Evolutionary conservation across 2,797 vertebrate species (phyloP).

Genomic region (Serranus cabrilla): DNA sequence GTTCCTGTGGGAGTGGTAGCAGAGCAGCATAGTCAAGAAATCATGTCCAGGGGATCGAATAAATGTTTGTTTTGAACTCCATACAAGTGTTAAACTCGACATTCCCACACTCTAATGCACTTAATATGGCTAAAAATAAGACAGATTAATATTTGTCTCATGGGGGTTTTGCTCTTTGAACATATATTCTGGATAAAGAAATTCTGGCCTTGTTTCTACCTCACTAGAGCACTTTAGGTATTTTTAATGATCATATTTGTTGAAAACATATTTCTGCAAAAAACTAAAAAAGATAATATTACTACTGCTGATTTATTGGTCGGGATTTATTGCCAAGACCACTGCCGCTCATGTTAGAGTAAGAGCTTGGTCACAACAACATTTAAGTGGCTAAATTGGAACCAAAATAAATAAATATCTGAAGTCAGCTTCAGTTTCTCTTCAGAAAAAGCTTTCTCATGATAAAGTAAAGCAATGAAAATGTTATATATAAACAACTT

Average conservation of each 20-base stretch:
- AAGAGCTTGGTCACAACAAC: neutral
- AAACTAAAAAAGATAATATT: neutral
- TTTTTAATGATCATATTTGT: too few relatives aligned
- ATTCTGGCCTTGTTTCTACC: too few relatives aligned
- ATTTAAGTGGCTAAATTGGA: neutral
- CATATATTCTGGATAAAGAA: neutral
- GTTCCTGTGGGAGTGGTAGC: constrained; percentile 20
- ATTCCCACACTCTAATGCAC: constrained; percentile 38
- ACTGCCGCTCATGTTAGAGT: neutral
- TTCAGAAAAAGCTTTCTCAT: too few relatives aligned
- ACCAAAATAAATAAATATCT: too few relatives aligned
- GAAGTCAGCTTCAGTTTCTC: too few relatives aligned
- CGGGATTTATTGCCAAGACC: neutral
- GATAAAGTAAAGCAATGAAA: too few relatives aligned
- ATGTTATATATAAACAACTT: too few relatives aligned
- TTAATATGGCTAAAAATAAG: constrained; percentile 26
- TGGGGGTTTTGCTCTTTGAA: neutral
- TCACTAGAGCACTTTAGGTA: too few relatives aligned
- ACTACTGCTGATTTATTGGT: neutral
- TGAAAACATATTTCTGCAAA: neutral
- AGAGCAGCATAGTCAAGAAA: constrained; percentile 14
- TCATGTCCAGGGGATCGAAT: constrained; percentile 42
- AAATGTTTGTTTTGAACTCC: constrained; percentile 56
- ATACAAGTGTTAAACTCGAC: constrained; percentile 9
- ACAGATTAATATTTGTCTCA: constrained; percentile 7